Base-by-base conservation (phyloP, 2,888 invertebrate species). In the Drosophila colorata region DNA sequence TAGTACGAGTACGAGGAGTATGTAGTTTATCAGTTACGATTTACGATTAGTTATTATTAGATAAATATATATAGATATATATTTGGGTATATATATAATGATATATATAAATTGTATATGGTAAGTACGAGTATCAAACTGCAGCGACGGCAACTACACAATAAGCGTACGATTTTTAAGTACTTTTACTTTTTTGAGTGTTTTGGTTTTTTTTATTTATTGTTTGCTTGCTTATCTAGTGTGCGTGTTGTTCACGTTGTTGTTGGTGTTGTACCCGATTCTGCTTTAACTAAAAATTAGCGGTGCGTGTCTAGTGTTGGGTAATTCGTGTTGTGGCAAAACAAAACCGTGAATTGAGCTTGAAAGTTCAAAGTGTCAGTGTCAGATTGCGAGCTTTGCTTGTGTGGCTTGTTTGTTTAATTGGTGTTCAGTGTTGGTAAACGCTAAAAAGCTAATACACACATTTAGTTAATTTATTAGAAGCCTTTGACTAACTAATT, bases 391-490 rank as follows among this genome's bases (percentile, higher is more conserved):
- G 47, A 35, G 35, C 13, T 56, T 14, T 25, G 6, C n/a, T 40
- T 40, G 25, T 46, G 56, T 55, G 11, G n/a, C 11, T 53, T 40
- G 47, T 52, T 57, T 64, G 56, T 49, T 47, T 66, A 43, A 23
- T 20, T 28, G 2, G 9, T 33, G 28, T 46, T 43, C 28, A 53
- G 80, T 87, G 80, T 80, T 82, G 55, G 64, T 67, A 64, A 84
- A 87, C 70, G 74, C 87, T 88, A 87, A 70, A 61, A 87, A 84
- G 76, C 87, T 90, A 89, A 85, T 69, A 89, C 80, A 90, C 90
- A 90, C 79, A 90, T 87, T 89, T 77, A 88, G 52, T 84, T 82
- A 75, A 66, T 69, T 78, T 59, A 73, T 80, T 79, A 53, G 72
- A 43, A 64, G 77, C 81, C 60, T 43, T 37, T 28, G 72, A 46